These are phyloP conservation scores for Anolis apletophallus DNA, from an alignment of 2,797 vertebrate species.

Conservation along the genomic window DNA sequence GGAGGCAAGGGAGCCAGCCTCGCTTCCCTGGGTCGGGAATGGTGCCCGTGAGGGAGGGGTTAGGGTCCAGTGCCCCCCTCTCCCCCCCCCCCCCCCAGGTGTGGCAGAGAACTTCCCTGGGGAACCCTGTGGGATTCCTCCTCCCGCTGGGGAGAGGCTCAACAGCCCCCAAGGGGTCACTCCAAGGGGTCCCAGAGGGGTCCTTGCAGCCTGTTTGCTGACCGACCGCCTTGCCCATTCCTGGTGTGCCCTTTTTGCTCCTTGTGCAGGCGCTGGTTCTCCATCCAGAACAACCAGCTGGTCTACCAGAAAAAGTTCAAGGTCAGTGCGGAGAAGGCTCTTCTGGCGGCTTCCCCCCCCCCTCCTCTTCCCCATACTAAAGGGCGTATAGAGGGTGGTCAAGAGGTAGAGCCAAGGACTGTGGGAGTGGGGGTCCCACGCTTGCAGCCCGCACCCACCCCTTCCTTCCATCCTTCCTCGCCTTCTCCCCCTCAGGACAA, in stretches of 20 bases:
- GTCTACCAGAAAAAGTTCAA: constrained; percentile 99
- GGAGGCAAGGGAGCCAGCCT: too few species aligned
- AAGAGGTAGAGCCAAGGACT: too few species aligned
- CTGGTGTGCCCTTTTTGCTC: not conserved
- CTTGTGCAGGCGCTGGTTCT: constrained; percentile 96
- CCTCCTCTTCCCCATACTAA: too few species aligned
- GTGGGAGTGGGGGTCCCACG: too few species aligned
- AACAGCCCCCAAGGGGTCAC: too few species aligned
- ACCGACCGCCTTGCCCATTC: rapidly evolving
- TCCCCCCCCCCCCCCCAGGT: too few species aligned
- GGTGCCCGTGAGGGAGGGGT: too few species aligned
- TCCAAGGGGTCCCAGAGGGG: not conserved
- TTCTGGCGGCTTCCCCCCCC: not conserved
- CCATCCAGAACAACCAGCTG: constrained; percentile 99
- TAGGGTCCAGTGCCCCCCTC: too few species aligned
- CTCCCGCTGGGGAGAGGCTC: too few species aligned
- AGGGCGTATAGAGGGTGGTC: too few species aligned
- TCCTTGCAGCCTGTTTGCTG: not conserved
- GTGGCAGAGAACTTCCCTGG: too few species aligned
- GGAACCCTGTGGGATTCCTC: not conserved
- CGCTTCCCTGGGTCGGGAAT: too few species aligned
- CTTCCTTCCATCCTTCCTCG: not conserved
- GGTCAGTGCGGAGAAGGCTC: constrained; percentile 77
- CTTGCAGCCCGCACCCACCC: not conserved
- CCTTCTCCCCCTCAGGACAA: constrained; percentile 83